phyloP scores from a whole-genome alignment of 2,888 invertebrate genomes.

The Acleris laterana region DNA sequence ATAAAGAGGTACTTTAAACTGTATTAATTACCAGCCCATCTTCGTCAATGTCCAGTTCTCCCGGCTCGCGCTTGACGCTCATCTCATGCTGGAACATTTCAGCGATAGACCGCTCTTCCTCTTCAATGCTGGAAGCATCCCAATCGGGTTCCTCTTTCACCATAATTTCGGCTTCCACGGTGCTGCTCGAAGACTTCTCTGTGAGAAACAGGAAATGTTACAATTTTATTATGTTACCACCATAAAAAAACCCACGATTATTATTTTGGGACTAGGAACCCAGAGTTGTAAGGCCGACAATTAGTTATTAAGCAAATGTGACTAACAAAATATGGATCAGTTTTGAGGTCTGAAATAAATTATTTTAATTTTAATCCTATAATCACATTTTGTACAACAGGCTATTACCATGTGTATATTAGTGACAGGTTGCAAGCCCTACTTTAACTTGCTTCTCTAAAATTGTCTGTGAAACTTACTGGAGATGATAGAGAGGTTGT shows the following conservation, averaged over 20 bases:
- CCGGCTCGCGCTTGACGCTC: conserved; percentile 87
- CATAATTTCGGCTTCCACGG: conserved; percentile 56
- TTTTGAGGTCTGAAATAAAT: no score
- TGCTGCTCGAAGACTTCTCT: conserved; percentile 62
- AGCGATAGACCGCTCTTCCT: conserved; percentile 87
- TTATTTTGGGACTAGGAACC: no score
- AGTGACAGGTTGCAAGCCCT: no score
- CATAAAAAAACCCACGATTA: no score
- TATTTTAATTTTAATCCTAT: no score
- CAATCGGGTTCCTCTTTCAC: conserved; percentile 86
- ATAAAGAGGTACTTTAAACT: neutral
- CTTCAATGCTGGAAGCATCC: conserved; percentile 85
- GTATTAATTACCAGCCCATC: conserved; percentile 65
- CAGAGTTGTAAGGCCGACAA: no score
- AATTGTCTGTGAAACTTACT: conserved; percentile 52
- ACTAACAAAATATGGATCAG: no score
- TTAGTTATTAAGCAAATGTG: no score
- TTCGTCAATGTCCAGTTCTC: conserved; percentile 84
- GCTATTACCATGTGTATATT: no score
- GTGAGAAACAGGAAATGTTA: conserved; percentile 14
- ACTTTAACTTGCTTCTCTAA: no score
- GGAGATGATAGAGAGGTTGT: conserved; percentile 55
- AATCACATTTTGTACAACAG: no score
- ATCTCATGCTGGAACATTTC: conserved; percentile 88
- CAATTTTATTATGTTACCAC: neutral